These are phyloP conservation scores for Lasioglossum figueresi DNA, from an alignment of 2,888 invertebrate genomes.

Conservation along the genomic window DNA sequence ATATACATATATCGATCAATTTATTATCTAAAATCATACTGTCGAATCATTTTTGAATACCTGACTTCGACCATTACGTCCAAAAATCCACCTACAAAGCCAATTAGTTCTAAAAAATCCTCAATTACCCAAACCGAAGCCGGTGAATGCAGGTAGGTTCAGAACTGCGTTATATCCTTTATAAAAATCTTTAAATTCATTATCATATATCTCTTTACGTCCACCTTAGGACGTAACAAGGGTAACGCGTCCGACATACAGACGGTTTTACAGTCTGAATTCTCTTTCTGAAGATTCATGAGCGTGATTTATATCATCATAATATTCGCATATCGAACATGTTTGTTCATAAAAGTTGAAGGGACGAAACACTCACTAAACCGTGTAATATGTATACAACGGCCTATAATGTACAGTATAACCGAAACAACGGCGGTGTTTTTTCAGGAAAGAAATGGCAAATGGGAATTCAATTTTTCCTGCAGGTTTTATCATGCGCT, in stretches of 20 bases:
- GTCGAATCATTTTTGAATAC: no score
- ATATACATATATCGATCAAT: no score
- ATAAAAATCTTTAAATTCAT: no score
- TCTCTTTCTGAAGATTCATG: not conserved
- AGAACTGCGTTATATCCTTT: no score
- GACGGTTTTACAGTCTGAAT: not conserved
- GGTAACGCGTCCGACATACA: not conserved
- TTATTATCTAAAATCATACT: no score
- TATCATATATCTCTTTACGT: no score
- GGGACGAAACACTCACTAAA: not conserved
- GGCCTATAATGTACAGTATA: not conserved
- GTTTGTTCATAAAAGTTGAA: not conserved
- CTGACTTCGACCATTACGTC: no score
- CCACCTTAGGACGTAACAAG: no score
- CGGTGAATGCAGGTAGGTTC: no score
- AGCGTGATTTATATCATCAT: not conserved
- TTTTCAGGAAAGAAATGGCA: not conserved
- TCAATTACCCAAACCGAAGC: no score
- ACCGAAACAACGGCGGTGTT: not conserved
- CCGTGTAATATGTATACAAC: not conserved
- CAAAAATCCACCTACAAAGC: no score
- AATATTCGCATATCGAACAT: not conserved
- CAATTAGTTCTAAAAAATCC: no score
- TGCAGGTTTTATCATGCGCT: not conserved
- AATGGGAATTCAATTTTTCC: not conserved